phyloP scores from a whole-genome alignment of 2,888 invertebrate species.

The Luffia ferchaultella region DNA sequence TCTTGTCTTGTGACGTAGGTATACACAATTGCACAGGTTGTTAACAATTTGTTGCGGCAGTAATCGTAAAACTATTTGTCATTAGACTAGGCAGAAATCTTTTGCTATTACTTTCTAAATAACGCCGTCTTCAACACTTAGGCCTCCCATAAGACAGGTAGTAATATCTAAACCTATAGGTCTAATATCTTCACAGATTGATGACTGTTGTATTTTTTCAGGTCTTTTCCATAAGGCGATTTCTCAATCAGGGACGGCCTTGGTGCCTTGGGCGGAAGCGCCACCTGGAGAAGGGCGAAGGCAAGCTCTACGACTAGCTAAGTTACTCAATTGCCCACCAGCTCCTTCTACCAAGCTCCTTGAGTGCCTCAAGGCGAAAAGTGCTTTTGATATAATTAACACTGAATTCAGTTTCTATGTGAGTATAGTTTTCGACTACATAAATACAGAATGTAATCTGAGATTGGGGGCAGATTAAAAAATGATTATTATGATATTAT shows the following conservation, averaged over 20 bases:
- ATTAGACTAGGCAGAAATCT: too few species aligned
- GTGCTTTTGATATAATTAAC: conserved; percentile 70
- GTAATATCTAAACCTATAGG: too few species aligned
- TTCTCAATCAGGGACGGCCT: conserved; percentile 77
- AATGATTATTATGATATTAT: not conserved
- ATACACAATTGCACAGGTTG: too few species aligned
- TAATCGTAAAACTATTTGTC: too few species aligned
- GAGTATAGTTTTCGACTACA: conserved; percentile 37
- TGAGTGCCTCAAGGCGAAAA: conserved; percentile 68
- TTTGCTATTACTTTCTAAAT: too few species aligned
- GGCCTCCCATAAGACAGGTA: too few species aligned
- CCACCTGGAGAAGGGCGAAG: conserved; percentile 65
- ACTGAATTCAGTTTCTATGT: conserved; percentile 75
- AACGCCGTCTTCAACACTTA: too few species aligned
- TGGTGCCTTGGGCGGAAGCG: conserved; percentile 73
- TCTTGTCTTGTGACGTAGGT: too few species aligned
- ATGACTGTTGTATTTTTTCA: too few species aligned
- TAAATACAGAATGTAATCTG: not conserved
- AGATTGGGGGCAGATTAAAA: not conserved
- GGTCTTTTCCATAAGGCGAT: conserved; percentile 77
- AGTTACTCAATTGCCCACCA: conserved; percentile 67
- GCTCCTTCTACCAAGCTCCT: conserved; percentile 58
- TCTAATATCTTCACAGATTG: too few species aligned
- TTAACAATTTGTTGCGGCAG: too few species aligned
- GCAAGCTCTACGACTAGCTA: conserved; percentile 68